A percentile compares a stretch with the other conserved stretches of the same genome.
Conservation (phyloP, 2,113 vertebrate species). For the Phyllostomus discolor region DNA sequence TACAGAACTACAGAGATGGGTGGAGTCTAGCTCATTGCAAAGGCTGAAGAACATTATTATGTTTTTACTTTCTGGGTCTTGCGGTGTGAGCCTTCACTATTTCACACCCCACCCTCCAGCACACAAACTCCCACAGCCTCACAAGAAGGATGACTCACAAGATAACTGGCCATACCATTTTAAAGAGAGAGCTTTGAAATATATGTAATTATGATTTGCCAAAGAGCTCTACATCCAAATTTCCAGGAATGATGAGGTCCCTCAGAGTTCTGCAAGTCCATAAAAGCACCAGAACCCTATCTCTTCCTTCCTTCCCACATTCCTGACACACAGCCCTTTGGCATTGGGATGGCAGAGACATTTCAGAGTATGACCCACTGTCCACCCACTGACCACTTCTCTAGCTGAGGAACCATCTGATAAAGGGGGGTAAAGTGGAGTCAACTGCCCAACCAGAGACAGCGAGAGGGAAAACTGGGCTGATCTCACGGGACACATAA, state of each 20-base stretch:
- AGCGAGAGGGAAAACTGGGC: not conserved
- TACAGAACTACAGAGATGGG: not conserved
- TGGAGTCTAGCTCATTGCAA: not conserved
- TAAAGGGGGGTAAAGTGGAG: not conserved
- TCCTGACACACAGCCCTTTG: not conserved
- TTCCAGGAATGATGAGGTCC: not conserved
- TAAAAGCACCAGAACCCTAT: not conserved
- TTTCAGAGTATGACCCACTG: not conserved
- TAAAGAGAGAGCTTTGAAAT: constrained; percentile 21
- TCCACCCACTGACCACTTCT: not conserved
- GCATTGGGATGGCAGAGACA: not conserved
- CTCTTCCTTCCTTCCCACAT: not conserved
- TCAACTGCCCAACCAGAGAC: not conserved
- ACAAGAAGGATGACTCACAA: not conserved
- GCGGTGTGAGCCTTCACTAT: not conserved
- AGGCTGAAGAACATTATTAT: not conserved
- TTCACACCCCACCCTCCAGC: not conserved
- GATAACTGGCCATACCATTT: not conserved
- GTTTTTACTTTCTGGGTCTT: not conserved
- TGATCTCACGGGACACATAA: not conserved
- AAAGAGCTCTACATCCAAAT: not conserved
- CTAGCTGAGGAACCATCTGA: not conserved
- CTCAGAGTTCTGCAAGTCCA: not conserved
- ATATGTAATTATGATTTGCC: not conserved
- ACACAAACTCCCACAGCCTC: not conserved